Percentiles rank a stretch among this genome's conserved stretches.
These are phyloP conservation scores for Lethenteron camtschaticum DNA, from an alignment of 2,113 vertebrate genomes.

Conservation along the genomic window DNA sequence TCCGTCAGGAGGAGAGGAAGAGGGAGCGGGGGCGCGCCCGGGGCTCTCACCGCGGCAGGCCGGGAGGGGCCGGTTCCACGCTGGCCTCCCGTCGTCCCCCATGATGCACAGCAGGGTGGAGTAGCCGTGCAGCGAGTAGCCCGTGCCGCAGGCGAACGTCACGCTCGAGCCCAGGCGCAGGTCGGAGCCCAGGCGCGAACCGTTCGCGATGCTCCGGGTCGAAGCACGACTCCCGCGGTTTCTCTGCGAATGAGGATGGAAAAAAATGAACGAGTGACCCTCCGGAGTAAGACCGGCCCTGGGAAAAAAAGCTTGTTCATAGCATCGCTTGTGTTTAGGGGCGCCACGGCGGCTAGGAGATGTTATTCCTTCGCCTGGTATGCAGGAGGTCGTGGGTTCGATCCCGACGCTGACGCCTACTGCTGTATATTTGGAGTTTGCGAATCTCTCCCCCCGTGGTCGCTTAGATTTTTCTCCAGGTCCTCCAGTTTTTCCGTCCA, in stretches of 20 bases:
- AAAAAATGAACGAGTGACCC: not conserved
- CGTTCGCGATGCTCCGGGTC: slow-evolving; percentile 69
- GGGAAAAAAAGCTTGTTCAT: too few relatives aligned
- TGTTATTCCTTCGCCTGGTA: too few relatives aligned
- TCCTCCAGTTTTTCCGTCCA: too few relatives aligned
- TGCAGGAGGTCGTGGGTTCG: too few relatives aligned
- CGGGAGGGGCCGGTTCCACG: slow-evolving; percentile 66
- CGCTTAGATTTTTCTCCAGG: too few relatives aligned
- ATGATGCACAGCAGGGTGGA: slow-evolving; percentile 65
- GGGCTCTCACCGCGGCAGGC: slow-evolving; percentile 52
- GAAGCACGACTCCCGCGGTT: slow-evolving; percentile 89
- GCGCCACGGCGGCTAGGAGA: too few relatives aligned
- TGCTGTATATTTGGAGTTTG: too few relatives aligned
- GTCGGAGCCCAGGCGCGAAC: slow-evolving; percentile 51
- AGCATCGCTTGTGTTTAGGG: too few relatives aligned
- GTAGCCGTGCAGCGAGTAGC: slow-evolving; percentile 61
- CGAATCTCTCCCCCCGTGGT: too few relatives aligned
- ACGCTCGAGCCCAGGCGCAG: slow-evolving; percentile 68
- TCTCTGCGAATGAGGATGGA: slow-evolving; percentile 32
- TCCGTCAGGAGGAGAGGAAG: not conserved
- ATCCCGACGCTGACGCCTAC: too few relatives aligned
- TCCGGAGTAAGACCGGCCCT: too few relatives aligned
- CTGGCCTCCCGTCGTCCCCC: slow-evolving; percentile 63
- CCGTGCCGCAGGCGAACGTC: slow-evolving; percentile 72
- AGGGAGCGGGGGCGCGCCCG: accelerated